Conservation (phyloP, 2,888 invertebrate genomes). For the Trileptium ribeirensis region DNA sequence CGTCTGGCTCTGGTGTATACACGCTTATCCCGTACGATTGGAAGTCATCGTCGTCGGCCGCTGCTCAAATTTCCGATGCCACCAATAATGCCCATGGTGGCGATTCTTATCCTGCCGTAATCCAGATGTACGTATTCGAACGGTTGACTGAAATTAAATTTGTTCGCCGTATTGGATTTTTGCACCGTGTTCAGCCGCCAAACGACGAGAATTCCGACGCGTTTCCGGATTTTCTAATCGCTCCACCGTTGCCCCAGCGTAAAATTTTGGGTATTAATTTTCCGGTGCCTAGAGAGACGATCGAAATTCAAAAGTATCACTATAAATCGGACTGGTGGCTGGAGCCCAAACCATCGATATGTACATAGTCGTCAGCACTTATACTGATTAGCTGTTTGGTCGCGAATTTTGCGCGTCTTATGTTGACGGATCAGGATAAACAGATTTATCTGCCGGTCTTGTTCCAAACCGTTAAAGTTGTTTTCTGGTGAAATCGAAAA, state of each 20-base stretch:
- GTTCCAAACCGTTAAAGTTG: no score
- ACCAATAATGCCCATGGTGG: not conserved
- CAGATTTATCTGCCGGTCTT: no score
- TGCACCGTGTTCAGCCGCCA: slow-evolving; percentile 57
- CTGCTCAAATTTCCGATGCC: not conserved
- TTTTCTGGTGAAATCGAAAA: no score
- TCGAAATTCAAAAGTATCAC: slow-evolving; percentile 60
- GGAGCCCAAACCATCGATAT: slow-evolving; percentile 36
- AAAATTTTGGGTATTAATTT: slow-evolving; percentile 56
- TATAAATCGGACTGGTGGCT: slow-evolving; percentile 60
- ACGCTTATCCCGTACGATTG: slow-evolving; percentile 46
- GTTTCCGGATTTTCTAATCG: slow-evolving; percentile 58
- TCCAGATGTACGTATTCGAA: slow-evolving; percentile 58
- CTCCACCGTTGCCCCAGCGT: slow-evolving; percentile 56
- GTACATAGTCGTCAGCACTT: no score
- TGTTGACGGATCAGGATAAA: no score
- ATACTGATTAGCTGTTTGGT: no score
- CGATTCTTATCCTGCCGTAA: not conserved
- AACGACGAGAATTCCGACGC: slow-evolving; percentile 54
- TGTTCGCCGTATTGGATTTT: slow-evolving; percentile 58
- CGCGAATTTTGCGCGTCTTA: no score
- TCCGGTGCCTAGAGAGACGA: slow-evolving; percentile 59
- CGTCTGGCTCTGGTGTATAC: slow-evolving; percentile 57
- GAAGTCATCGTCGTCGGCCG: not conserved
- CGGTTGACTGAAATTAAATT: slow-evolving; percentile 54